Evolutionary conservation across 30 jellyfish, hydroid and myxozoan species (phyloP), one percentile per base, ranked within the genome.

Genomic region (Rhopilema esculentum): DNA sequence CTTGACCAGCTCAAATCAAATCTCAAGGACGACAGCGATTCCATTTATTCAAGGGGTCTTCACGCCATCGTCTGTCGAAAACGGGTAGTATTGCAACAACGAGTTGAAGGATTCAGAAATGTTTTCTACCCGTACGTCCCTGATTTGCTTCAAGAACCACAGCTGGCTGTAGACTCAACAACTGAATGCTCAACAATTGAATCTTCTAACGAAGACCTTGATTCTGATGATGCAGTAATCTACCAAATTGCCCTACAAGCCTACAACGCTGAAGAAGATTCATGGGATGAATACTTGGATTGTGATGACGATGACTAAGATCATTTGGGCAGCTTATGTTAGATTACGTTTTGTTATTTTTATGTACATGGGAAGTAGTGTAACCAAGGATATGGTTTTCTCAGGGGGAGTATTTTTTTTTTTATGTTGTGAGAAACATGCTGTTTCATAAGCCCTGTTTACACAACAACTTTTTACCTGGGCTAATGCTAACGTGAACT

Each of bases 241-340:
- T 20, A 25, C 74, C 74, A 64, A 25, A 64, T 64, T 25, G 74
- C 74, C 74, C 74, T 64, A 21, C 30, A 64, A 64, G 74, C 31
- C 74, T 64, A 64, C 74, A 25, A 64, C 31, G 27, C 74, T 64
- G 74, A 64, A 64, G 74, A 64, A 20, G 74, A 64, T 64, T 64
- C 74, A 20, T 64, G 74, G 74, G 74, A 64, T 64, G 74, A 64
- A 64, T 64, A 25, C 31, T 64, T 64, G 27, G 74, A 64, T 64
- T 64, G 31, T 25, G 74, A 64, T 64, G 27, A 20, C 27, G 74
- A 64, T 64, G 74, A 64, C 31, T 64, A 64, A 25, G 57, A 40
- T 40, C 57, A 40, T 40, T 40, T 40, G 57, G 57, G 57, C 57
- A 40, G 57, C 57, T 40, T 40, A 40, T 40, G 57, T 40, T 40